Evolutionary conservation across 1,140 invertebrate genomes (phyloP), one percentile per base, ranked within the genome.

Genomic region (Doryteuthis pealeii): DNA sequence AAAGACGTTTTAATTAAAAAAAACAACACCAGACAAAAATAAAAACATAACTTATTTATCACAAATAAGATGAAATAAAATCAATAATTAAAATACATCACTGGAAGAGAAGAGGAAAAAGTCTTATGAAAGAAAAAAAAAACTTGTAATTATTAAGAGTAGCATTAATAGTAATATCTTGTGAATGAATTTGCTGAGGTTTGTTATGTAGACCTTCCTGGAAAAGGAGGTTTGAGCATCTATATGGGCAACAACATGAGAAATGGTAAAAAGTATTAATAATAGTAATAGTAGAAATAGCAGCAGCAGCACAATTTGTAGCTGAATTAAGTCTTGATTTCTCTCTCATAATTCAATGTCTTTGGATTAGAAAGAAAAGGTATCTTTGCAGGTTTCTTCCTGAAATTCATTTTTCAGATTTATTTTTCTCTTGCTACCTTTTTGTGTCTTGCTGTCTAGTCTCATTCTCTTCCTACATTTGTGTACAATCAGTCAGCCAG

Each of bases 31-130:
- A 49, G 22, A 49, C 45, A 49, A 28, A 62, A n/a, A 15, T 62
- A 62, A 62, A 62, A 62, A 62, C 54, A 62, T 62, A 62, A 62
- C 26, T 62, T 62, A 62, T 62, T 28, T n/a, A 22, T n/a, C 18
- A 62, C 26, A 62, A 62, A n/a, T n/a, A n/a, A 62, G 26, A 62
- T 22, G 26, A 62, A 62, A n/a, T 22, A 22, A 62, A 62, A n/a
- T n/a, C 18, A 62, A 62, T 62, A n/a, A 62, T 62, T 12, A 62
- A 62, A 22, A 62, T 62, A 62, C 54, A 62, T 62, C 54, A 62
- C 54, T 62, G 54, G 5, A 62, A 62, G 54, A 62, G 54, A 62
- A 62, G 18, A n/a, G 54, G 54, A 62, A 62, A 28, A 62, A 62
- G 26, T 62, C 54, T 62, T 62, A 28, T 62, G 54, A n/a, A 62